Conservation (phyloP, 2,113 vertebrate species). For the Thamnaconus septentrionalis region DNA sequence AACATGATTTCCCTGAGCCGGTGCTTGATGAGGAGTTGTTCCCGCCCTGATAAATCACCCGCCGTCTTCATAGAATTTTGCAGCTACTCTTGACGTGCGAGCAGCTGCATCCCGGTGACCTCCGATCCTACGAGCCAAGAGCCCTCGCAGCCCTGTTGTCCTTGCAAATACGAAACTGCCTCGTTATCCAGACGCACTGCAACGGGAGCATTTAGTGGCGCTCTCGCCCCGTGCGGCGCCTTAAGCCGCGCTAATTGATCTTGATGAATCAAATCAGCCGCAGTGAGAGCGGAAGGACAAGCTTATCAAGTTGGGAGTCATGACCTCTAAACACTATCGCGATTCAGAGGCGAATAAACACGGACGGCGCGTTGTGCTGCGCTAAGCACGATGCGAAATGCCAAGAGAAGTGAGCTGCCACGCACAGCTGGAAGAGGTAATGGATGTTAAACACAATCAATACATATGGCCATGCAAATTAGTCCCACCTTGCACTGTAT, state of each 20-base stretch:
- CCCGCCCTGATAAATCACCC: slow-evolving; percentile 26
- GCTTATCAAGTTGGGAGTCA: slow-evolving; percentile 46
- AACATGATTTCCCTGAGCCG: slow-evolving; percentile 25
- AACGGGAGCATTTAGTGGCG: slow-evolving; percentile 25
- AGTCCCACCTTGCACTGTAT: slow-evolving; percentile 3
- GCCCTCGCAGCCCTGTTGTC: slow-evolving; percentile 21
- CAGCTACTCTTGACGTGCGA: slow-evolving; percentile 25
- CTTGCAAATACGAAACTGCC: slow-evolving; percentile 1
- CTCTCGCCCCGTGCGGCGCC: slow-evolving; percentile 15
- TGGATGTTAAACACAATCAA: slow-evolving; percentile 47
- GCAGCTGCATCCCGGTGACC: neutral
- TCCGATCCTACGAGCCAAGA: slow-evolving; percentile 19
- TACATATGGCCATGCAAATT: slow-evolving; percentile 13
- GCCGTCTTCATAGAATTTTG: slow-evolving; percentile 17
- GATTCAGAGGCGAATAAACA: slow-evolving; percentile 48
- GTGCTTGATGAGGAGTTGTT: slow-evolving; percentile 29
- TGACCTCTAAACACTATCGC: slow-evolving; percentile 36
- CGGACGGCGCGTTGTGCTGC: slow-evolving; percentile 12
- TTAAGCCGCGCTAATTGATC: slow-evolving; percentile 61
- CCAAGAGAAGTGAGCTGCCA: slow-evolving; percentile 22
- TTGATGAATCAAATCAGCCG: slow-evolving; percentile 64
- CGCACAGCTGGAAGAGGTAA: slow-evolving; percentile 38
- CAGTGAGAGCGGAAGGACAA: slow-evolving; percentile 40
- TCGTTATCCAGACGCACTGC: slow-evolving; percentile 17
- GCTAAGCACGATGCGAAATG: slow-evolving; percentile 28